Evolutionary conservation across 2,888 invertebrate genomes (phyloP).

Genomic region (Serrognathus titanus): DNA sequence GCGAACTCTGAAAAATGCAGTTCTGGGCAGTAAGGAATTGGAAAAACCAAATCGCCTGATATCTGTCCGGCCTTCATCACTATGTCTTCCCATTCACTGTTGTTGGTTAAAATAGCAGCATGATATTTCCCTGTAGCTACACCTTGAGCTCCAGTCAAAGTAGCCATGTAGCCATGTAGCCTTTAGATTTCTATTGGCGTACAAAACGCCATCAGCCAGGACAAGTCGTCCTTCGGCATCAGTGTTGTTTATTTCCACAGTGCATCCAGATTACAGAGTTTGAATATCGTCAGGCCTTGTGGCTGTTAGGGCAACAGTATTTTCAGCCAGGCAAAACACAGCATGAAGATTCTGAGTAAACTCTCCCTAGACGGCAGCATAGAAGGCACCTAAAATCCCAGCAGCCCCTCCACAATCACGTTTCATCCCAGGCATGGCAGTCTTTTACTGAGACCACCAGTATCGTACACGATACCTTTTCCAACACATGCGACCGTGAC

Average conservation of each 20-base stretch:
- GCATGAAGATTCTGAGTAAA: slow-evolving; percentile 82
- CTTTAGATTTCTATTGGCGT: slow-evolving; percentile 74
- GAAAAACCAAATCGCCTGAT: slow-evolving; percentile 80
- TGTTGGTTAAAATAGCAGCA: slow-evolving; percentile 77
- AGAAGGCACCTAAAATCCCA: slow-evolving; percentile 80
- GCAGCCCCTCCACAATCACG: slow-evolving; percentile 94
- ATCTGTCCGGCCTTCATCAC: slow-evolving; percentile 65
- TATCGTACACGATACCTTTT: slow-evolving; percentile 92
- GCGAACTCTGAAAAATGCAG: slow-evolving; percentile 85
- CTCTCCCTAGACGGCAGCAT: slow-evolving; percentile 67
- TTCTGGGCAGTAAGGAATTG: slow-evolving; percentile 85
- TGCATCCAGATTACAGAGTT: slow-evolving; percentile 84
- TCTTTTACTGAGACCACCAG: slow-evolving; percentile 87
- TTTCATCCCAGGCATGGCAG: slow-evolving; percentile 90
- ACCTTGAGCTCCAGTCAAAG: slow-evolving; percentile 86
- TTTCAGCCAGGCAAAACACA: slow-evolving; percentile 87
- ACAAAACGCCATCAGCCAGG: slow-evolving; percentile 82
- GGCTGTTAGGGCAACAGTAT: slow-evolving; percentile 78
- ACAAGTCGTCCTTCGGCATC: slow-evolving; percentile 92
- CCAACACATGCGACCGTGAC: slow-evolving; percentile 83
- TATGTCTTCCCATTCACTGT: slow-evolving; percentile 60
- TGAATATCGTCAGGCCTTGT: slow-evolving; percentile 87
- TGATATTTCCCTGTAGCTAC: slow-evolving; percentile 86
- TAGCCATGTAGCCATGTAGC: slow-evolving; percentile 87
- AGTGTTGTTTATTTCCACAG: slow-evolving; percentile 91